These are phyloP conservation scores for Umimayanthus kanabou DNA, from an alignment of 92 coral and sea anemone species.

Conservation along the genomic window DNA sequence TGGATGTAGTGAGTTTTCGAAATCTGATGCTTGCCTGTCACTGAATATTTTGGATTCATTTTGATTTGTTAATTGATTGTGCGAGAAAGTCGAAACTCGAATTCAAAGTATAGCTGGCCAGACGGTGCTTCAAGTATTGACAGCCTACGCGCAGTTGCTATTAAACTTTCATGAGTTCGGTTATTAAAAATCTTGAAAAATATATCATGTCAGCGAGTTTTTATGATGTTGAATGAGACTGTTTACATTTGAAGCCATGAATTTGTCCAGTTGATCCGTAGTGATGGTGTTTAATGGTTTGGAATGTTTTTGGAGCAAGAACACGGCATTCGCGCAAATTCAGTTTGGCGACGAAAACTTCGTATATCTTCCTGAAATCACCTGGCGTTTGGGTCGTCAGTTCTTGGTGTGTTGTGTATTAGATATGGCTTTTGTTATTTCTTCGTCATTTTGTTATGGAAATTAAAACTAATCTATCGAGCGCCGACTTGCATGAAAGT, in stretches of 20 bases:
- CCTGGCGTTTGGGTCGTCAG: constrained; percentile 65
- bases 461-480: constrained; percentile 47
- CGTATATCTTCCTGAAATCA: constrained; percentile 50
- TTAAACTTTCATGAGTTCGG: constrained; percentile 87
- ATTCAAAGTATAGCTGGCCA: constrained; percentile 12
- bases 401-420: constrained; percentile 70
- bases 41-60: constrained; percentile 13
- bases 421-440: constrained; percentile 64
- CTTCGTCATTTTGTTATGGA: constrained; percentile 78
- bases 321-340: constrained; percentile 34
- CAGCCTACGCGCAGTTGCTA: constrained; percentile 59
- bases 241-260: constrained; percentile 60
- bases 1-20: constrained; percentile 8
- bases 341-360: constrained; percentile 10
- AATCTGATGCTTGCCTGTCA: constrained; percentile 7
- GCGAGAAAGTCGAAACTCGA: constrained; percentile 27
- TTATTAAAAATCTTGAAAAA: constrained; percentile 83
- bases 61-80: constrained; percentile 32
- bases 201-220: constrained; percentile 66
- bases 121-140: constrained; percentile 42
- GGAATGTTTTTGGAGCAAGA: constrained; percentile 13
- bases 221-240: constrained; percentile 55
- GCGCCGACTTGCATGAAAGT: constrained; percentile 16
- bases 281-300: constrained; percentile 27
- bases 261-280: constrained; percentile 38